These are phyloP conservation scores for Mycetomoellerius zeteki DNA, from an alignment of 1,140 invertebrate genomes.

Conservation along the genomic window DNA sequence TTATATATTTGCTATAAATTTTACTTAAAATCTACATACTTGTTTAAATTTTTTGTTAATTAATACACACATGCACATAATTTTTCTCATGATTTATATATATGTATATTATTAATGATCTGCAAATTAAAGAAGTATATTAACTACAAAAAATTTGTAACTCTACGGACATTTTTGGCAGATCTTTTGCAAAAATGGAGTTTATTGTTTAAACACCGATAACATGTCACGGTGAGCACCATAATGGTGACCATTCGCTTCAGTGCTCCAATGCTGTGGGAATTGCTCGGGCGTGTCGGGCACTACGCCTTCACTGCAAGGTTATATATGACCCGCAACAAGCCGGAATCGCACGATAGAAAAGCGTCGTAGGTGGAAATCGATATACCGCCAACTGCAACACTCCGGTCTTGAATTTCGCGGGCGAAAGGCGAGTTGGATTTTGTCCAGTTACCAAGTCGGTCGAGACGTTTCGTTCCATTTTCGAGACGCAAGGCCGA, in stretches of 20 bases:
- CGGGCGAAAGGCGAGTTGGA: slow-evolving; percentile 74
- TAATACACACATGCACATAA: background rate
- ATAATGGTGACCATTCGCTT: slow-evolving; percentile 57
- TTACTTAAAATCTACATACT: background rate
- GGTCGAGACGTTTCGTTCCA: slow-evolving; percentile 40
- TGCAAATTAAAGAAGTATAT: slow-evolving; percentile 12
- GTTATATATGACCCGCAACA: slow-evolving; percentile 76
- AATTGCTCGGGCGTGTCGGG: slow-evolving; percentile 77
- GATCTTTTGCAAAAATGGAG: slow-evolving; percentile 53
- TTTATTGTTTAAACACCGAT: slow-evolving; percentile 41
- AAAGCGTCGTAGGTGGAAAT: slow-evolving; percentile 79
- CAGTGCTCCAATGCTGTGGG: slow-evolving; percentile 45
- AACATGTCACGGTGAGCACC: slow-evolving; percentile 59
- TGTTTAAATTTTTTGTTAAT: background rate
- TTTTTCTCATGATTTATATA: background rate
- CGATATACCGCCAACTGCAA: slow-evolving; percentile 68
- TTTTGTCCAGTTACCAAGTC: slow-evolving; percentile 69
- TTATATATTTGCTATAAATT: background rate
- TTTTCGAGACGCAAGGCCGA: slow-evolving; percentile 49
- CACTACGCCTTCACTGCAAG: slow-evolving; percentile 81
- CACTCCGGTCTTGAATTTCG: slow-evolving; percentile 73
- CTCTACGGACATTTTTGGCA: background rate
- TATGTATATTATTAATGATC: background rate
- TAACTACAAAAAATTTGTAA: background rate
- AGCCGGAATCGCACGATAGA: slow-evolving; percentile 74